Evolutionary conservation across 2,888 invertebrate species (phyloP).

Genomic region (Zygothrica quintamaculata): DNA sequence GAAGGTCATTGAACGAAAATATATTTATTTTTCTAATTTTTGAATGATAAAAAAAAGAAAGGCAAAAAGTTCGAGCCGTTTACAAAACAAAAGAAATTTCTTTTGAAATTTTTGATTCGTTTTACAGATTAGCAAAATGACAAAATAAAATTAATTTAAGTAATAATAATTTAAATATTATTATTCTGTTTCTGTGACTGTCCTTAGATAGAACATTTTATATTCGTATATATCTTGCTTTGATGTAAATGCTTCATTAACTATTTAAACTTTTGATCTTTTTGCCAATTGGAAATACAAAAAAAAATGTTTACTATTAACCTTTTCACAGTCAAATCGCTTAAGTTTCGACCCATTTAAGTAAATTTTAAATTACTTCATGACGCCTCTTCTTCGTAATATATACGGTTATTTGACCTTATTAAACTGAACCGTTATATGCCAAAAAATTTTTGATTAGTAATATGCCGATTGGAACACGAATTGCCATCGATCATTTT

Average conservation of each 20-base stretch:
- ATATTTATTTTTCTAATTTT: conserved; percentile 31
- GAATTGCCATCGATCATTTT: conserved; percentile 43
- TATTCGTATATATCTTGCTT: no score
- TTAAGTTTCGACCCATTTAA: conserved; percentile 17
- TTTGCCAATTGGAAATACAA: not conserved
- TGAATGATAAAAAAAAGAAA: conserved; percentile 1
- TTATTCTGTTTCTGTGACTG: no score
- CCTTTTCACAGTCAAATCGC: conserved; percentile 27
- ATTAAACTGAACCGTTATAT: conserved; percentile 38
- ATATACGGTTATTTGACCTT: conserved; percentile 50
- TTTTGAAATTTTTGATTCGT: conserved; percentile 5
- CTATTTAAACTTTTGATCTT: no score
- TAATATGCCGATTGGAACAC: conserved; percentile 49
- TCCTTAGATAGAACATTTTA: no score
- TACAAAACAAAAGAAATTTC: conserved; percentile 4
- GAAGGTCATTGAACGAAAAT: conserved; percentile 43
- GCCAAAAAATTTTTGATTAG: conserved; percentile 45
- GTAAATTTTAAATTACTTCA: conserved; percentile 10
- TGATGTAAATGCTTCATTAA: not conserved
- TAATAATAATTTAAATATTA: no score
- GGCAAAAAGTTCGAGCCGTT: conserved; percentile 7
- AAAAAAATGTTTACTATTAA: not conserved
- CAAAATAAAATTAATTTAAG: no score
- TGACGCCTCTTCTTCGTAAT: conserved; percentile 9
- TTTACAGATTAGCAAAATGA: no score